A percentile compares a stretch with the other conserved stretches of the same genome.
phyloP scores from a whole-genome alignment of 2,888 invertebrate genomes.

The Melikaiella ostensackeni region DNA sequence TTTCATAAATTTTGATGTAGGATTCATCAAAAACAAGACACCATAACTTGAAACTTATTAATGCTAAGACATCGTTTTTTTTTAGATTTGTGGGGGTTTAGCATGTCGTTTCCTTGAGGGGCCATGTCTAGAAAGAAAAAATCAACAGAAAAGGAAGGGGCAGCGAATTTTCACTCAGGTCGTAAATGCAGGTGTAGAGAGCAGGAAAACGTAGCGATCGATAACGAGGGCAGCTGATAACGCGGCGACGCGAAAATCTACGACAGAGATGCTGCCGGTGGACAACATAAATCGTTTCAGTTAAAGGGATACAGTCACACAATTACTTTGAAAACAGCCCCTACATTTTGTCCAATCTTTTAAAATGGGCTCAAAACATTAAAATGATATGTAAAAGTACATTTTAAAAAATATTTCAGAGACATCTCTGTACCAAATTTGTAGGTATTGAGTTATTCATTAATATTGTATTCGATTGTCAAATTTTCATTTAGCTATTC shows the following conservation, averaged over 20 bases:
- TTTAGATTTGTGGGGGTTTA: too few relatives aligned
- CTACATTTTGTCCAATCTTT: background rate
- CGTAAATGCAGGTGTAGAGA: conserved; percentile 21
- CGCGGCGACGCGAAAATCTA: conserved; percentile 39
- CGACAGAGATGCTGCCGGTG: conserved; percentile 27
- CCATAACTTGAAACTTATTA: too few relatives aligned
- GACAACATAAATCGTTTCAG: conserved; percentile 34
- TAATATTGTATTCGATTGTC: too few relatives aligned
- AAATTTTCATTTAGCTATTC: too few relatives aligned
- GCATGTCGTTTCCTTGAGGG: too few relatives aligned
- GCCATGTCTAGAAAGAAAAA: too few relatives aligned
- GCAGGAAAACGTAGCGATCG: conserved; percentile 25
- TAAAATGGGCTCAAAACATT: background rate
- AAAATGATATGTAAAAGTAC: background rate
- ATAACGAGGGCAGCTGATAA: conserved; percentile 38
- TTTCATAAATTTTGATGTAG: too few relatives aligned
- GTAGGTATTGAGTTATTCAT: too few relatives aligned
- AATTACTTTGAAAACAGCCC: background rate
- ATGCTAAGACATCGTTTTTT: too few relatives aligned
- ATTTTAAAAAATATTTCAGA: background rate
- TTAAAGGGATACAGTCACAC: conserved; percentile 24
- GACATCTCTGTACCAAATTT: background rate
- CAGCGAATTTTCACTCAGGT: conserved; percentile 10
- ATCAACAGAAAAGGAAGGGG: background rate
- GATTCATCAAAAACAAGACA: too few relatives aligned